Evolutionary conservation across 2,888 invertebrate genomes (phyloP), one percentile per base, ranked within the genome.

Genomic region (Gastrophysa polygoni): DNA sequence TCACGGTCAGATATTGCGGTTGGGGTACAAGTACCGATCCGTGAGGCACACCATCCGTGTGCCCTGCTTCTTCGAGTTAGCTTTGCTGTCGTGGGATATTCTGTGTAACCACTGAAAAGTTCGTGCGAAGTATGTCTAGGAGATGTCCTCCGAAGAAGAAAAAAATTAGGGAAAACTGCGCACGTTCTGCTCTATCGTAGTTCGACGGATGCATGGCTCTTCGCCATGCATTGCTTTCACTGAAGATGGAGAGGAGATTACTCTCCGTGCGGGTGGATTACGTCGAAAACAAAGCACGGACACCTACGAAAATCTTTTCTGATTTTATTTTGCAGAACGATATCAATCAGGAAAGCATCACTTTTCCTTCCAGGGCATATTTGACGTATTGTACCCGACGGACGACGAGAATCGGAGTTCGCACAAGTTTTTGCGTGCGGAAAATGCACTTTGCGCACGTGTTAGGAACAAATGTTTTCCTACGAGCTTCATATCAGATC

Each of bases 161-260:
- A 59, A 60, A 49, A 10, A 38, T 38, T n/a, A 14, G 14, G 38
- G n/a, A 38, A 38, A 14, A 38, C 38, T 14, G 44, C 55, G 56
- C 60, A 50, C 55, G 50, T 28, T 43, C 11, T 32, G 8, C 32
- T n/a, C n/a, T n/a, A n/a, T n/a, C n/a, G n/a, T n/a, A n/a, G 32
- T 11, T 32, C 10, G 32, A 2, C 24, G 7, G 24, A n/a, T n/a
- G 47, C 34, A 34, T 55, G 44, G 44, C n/a, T 38, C 17, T 10
- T 48, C 10, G 57, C 57, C 18, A 47, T 21, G n/a, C n/a, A n/a
- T n/a, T 57, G 61, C 61, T 61, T 61, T 61, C 61, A 52, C 61
- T 28, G 52, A 20, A 48, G 51, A 61, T 48, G 61, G 34, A n/a
- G n/a, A n/a, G n/a, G 43, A 44, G 61, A 63, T 60, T 57, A 20